These are phyloP conservation scores for Novumbra hubbsi DNA, from an alignment of 2,797 vertebrate species.

Conservation along the genomic window DNA sequence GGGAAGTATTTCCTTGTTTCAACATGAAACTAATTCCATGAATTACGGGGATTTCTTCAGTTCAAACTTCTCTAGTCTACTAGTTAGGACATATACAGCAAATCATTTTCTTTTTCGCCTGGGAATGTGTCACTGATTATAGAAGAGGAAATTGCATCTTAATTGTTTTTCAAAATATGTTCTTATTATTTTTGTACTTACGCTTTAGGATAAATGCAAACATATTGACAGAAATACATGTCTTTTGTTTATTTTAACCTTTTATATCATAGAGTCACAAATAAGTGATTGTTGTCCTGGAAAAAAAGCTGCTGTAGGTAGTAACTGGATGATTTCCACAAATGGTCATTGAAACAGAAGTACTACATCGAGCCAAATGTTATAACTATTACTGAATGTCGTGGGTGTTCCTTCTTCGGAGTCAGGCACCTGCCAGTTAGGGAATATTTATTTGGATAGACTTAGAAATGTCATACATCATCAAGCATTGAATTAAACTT, in stretches of 20 bases:
- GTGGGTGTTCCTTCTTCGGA: constrained; percentile 23
- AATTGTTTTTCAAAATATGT: neutral
- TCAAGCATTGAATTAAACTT: constrained; percentile 25
- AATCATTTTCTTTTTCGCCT: neutral
- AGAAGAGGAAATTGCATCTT: neutral
- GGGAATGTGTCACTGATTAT: neutral
- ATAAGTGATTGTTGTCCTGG: neutral
- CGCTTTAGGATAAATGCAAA: neutral
- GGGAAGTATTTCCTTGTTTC: constrained; percentile 28
- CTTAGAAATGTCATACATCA: constrained; percentile 7
- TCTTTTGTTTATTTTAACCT: neutral
- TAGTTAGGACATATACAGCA: neutral
- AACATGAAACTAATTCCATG: constrained; percentile 26
- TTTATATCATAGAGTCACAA: neutral
- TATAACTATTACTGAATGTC: too few relatives aligned
- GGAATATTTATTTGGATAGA: constrained; percentile 43
- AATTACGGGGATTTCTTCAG: constrained; percentile 7
- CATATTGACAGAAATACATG: neutral
- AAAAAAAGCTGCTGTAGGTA: neutral
- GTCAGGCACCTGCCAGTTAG: constrained; percentile 2
- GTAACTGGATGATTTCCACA: constrained; percentile 22
- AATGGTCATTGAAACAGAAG: too few relatives aligned
- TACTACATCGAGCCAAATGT: constrained; percentile 20
- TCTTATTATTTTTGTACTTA: neutral
- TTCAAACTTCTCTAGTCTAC: neutral